Base-by-base conservation (phyloP, 2,797 vertebrate genomes). In the Hemitrygon akajei region DNA sequence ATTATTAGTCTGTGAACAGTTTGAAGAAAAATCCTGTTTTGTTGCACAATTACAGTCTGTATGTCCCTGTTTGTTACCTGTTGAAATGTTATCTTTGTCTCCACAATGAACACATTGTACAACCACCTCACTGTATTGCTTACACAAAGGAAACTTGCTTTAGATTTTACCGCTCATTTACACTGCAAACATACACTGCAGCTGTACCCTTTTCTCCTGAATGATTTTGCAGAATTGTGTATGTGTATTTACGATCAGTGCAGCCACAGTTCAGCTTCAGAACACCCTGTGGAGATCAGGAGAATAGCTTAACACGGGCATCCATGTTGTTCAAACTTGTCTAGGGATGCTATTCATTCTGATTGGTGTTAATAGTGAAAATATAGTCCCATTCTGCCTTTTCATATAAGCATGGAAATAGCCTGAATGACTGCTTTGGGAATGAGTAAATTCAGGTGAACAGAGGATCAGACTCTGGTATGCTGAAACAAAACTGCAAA, bases 31-130 rank as follows among this genome's bases (percentile, higher is more conserved):
- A 34, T 7, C 22, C 30, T 73, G 16, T 34, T 87, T 87, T 87
- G n/a, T 34, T 87, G 30, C 18, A 87, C n/a, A 84, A 66, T 34
- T 30, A 5, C 84, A 89, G 66, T 22, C 60, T 89, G n/a, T 89
- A 22, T 22, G 16, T n/a, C 27, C 82, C 82, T 63, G 82, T 86
- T 30, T 1, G 60, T 69, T 89, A 60, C 86, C 16, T 89, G 86
- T 89, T 37, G n/a, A 89, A 66, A 69, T 89, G 86, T 63, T 66
- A 87, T 20, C 86, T 89, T 89, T 89, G 20, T 89, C 86, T 89
- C n/a, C 34, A 89, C 16, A 89, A 89, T 89, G 69, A 89, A 89
- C 14, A 66, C 7, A 34, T 89, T 89, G 86, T 34, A 60, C 63
- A 20, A n/a, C 18, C 60, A 89, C 60, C 16, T 89, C 22, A 30